These are phyloP conservation scores for Megatriorchis doriae DNA, from an alignment of 2,113 vertebrate genomes.

Conservation along the genomic window DNA sequence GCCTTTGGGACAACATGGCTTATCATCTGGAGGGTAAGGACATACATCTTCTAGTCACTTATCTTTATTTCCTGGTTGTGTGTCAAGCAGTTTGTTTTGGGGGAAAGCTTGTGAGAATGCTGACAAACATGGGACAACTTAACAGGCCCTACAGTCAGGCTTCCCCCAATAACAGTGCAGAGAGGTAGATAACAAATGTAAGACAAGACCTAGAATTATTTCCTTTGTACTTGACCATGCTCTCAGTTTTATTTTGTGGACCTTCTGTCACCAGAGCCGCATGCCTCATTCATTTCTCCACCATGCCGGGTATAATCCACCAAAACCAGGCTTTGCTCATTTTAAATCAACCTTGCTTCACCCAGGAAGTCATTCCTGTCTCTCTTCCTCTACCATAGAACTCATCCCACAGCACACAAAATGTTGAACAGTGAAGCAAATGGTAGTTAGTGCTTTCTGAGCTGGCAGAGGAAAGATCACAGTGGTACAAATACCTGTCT, in stretches of 20 bases:
- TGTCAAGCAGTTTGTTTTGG: neutral
- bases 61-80: neutral
- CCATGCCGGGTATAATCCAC: neutral
- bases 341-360: neutral
- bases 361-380: neutral
- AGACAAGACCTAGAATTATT: neutral
- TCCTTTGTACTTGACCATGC: neutral
- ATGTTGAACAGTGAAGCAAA: neutral
- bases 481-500: neutral
- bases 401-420: neutral
- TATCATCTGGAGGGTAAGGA: neutral
- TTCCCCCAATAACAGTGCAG: neutral
- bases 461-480: neutral
- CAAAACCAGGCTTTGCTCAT: neutral
- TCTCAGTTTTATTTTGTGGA: neutral
- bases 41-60: neutral
- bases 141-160: neutral
- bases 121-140: neutral
- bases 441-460: neutral
- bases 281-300: neutral
- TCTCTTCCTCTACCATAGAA: neutral
- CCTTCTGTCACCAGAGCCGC: neutral
- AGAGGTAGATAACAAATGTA: neutral
- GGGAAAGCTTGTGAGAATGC: neutral
- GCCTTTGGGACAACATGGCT: neutral